Percentiles rank a stretch among this genome's conserved stretches.
Conservation (phyloP, 1,140 invertebrate genomes). For the Trinorchestia longiramus region DNA sequence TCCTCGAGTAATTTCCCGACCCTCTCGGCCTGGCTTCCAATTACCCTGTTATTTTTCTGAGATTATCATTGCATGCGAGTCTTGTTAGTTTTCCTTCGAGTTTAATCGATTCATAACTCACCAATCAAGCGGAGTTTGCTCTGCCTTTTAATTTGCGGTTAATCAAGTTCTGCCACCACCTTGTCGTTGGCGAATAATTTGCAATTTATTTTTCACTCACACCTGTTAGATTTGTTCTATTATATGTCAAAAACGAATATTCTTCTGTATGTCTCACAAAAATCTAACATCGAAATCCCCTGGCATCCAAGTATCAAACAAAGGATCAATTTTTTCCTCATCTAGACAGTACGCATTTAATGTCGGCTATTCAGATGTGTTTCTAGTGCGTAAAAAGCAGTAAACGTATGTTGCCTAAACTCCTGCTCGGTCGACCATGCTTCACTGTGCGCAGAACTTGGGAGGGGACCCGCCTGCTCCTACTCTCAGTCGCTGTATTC, state of each 20-base stretch:
- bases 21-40: conserved; percentile 37
- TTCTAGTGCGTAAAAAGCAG: background rate
- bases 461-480: no score
- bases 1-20: conserved; percentile 49
- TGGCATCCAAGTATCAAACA: background rate
- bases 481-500: no score
- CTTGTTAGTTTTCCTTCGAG: conserved; percentile 39
- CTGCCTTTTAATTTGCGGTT: background rate
- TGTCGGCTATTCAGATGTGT: background rate
- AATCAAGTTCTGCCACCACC: background rate
- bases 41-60: conserved; percentile 31
- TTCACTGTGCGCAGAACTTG: no score
- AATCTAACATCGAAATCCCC: no score
- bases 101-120: conserved; percentile 37
- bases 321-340: background rate
- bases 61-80: conserved; percentile 43
- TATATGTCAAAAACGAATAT: no score
- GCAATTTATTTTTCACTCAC: background rate
- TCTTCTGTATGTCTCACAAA: no score
- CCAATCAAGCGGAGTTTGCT: background rate
- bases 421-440: background rate
- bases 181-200: background rate
- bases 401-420: background rate
- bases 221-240: background rate
- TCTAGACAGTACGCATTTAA: background rate